Percentiles rank a stretch among this genome's conserved stretches.
phyloP scores from a whole-genome alignment of 2,113 vertebrate species.

The Hemiscyllium ocellatum region DNA sequence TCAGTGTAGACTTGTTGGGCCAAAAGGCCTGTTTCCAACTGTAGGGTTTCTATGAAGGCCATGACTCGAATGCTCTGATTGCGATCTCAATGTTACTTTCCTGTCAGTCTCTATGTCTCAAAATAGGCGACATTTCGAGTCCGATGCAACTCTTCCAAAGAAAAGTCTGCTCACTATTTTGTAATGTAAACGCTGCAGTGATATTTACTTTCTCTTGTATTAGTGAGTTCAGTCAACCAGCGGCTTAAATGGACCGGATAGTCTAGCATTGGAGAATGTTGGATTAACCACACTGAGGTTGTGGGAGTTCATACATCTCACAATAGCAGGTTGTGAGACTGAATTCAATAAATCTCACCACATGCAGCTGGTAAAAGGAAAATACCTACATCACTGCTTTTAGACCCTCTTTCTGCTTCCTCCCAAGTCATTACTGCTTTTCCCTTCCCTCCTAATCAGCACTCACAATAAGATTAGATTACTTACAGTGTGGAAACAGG shows the following conservation, averaged over 20 bases:
- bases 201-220: not conserved
- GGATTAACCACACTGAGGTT: not conserved
- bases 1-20: too few relatives aligned
- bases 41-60: too few relatives aligned
- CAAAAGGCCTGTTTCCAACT: too few relatives aligned
- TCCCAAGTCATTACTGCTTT: not conserved
- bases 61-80: too few relatives aligned
- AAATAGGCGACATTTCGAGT: too few relatives aligned
- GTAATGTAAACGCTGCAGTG: not conserved
- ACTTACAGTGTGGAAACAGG: too few relatives aligned
- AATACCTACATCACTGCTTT: not conserved
- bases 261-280: not conserved
- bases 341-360: not conserved
- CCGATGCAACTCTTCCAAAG: too few relatives aligned
- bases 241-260: not conserved
- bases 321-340: not conserved
- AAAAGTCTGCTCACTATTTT: not conserved
- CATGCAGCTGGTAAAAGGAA: not conserved
- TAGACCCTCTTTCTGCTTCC: not conserved
- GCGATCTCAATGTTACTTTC: too few relatives aligned
- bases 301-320: not conserved
- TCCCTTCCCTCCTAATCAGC: not conserved
- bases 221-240: not conserved
- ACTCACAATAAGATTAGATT: not conserved
- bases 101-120: too few relatives aligned